phyloP scores from a whole-genome alignment of 2,888 invertebrate genomes.

The Tromatobia lineatoria region DNA sequence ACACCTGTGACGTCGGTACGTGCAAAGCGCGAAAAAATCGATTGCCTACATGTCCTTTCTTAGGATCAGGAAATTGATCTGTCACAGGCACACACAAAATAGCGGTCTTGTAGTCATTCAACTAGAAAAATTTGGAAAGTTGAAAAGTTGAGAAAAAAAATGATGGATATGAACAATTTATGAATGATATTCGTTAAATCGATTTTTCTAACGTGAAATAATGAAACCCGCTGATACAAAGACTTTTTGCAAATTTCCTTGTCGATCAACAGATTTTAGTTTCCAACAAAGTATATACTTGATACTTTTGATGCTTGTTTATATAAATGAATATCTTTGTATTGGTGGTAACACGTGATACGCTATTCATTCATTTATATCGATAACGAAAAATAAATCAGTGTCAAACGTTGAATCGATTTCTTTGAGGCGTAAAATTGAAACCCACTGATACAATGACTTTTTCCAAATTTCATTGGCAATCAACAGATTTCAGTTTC shows the following conservation, averaged over 20 bases:
- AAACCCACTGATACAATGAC: too few species aligned
- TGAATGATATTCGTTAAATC: not conserved
- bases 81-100: not conserved
- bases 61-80: not conserved
- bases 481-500: not conserved
- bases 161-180: too few species aligned
- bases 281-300: too few species aligned
- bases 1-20: slow-evolving; percentile 46
- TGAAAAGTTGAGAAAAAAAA: not conserved
- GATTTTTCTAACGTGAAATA: not conserved
- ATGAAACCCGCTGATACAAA: too few species aligned
- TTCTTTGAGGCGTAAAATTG: too few species aligned
- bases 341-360: not conserved
- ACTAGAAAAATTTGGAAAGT: not conserved
- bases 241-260: too few species aligned
- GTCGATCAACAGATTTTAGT: not conserved
- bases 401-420: too few species aligned
- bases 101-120: not conserved
- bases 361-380: not conserved
- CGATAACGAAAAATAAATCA: slow-evolving; percentile 12
- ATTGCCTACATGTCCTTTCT: not conserved
- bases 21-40: slow-evolving; percentile 9
- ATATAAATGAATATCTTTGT: not conserved
- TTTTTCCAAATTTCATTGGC: not conserved
- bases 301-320: not conserved